Evolutionary conservation across 2,797 vertebrate species (phyloP).

Genomic region (Betta splendens): DNA sequence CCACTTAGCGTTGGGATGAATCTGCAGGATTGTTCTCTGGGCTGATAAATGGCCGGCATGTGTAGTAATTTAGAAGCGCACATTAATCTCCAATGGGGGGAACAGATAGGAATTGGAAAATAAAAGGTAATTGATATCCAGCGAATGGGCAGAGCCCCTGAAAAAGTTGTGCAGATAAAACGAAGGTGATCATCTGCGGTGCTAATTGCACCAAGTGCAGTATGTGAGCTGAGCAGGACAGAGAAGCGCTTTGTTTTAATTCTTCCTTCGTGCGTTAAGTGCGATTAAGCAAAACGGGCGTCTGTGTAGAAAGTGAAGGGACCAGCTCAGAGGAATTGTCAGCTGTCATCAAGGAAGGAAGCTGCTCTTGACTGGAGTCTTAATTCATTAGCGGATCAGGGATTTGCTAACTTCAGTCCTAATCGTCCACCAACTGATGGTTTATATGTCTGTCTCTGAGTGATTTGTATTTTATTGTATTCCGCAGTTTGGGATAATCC

Average conservation of each 20-base stretch:
- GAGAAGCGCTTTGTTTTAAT: constrained; percentile 66
- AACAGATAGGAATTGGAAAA: constrained; percentile 64
- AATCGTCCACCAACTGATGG: constrained; percentile 67
- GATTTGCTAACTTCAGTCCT: constrained; percentile 74
- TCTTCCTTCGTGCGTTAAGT: constrained; percentile 58
- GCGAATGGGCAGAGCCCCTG: constrained; percentile 61
- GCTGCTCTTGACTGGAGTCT: constrained; percentile 63
- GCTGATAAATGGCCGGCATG: constrained; percentile 80
- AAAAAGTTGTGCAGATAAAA: constrained; percentile 63
- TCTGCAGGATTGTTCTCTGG: constrained; percentile 76
- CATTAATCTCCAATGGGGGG: constrained; percentile 80
- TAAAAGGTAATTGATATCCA: constrained; percentile 78
- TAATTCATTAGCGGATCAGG: constrained; percentile 76
- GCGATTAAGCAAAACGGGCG: constrained; percentile 59
- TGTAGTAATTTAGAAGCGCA: constrained; percentile 79
- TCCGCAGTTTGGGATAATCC: constrained; percentile 69
- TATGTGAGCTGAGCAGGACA: constrained; percentile 46
- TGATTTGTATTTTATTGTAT: constrained; percentile 69
- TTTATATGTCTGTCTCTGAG: constrained; percentile 65
- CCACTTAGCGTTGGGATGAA: constrained; percentile 76
- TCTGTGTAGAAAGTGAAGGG: constrained; percentile 53
- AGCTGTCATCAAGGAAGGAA: constrained; percentile 61
- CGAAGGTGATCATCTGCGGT: constrained; percentile 64
- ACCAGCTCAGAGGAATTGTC: constrained; percentile 56
- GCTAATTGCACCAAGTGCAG: constrained; percentile 69